A percentile compares a stretch with the other conserved stretches of the same genome.
These are phyloP conservation scores for Marasmarcha lunaedactyla DNA, from an alignment of 2,888 invertebrate genomes.

Conservation along the genomic window DNA sequence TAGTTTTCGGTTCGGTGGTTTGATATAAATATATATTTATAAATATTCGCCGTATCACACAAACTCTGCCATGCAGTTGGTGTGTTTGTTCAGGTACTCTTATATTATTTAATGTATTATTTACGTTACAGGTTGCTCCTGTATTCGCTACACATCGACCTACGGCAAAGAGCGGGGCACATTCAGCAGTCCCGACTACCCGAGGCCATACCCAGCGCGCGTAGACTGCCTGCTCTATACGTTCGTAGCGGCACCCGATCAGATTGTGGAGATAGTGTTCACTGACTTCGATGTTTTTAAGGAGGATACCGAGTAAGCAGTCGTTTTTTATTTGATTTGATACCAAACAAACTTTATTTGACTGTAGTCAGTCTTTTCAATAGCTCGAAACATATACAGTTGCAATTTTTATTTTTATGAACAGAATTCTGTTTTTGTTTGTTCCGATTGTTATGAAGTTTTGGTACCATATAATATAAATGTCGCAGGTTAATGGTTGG, in stretches of 20 bases:
- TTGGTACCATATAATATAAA: too few relatives aligned
- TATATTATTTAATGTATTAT: slow-evolving; percentile 7
- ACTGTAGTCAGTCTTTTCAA: too few relatives aligned
- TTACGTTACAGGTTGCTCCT: slow-evolving; percentile 83
- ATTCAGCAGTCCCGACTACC: slow-evolving; percentile 89
- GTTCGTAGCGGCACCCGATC: slow-evolving; percentile 82
- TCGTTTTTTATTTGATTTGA: slow-evolving; percentile 7
- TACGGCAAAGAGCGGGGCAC: slow-evolving; percentile 83
- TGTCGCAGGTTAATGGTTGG: too few relatives aligned
- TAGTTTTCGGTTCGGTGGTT: too few relatives aligned
- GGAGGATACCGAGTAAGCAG: slow-evolving; percentile 76
- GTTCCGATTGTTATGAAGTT: too few relatives aligned
- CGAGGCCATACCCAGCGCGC: slow-evolving; percentile 79
- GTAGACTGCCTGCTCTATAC: slow-evolving; percentile 89
- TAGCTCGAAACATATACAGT: too few relatives aligned
- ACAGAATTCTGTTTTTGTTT: too few relatives aligned
- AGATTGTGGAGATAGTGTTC: slow-evolving; percentile 87
- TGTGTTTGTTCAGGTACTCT: not conserved
- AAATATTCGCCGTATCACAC: too few relatives aligned
- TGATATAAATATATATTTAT: too few relatives aligned
- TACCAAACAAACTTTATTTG: too few relatives aligned
- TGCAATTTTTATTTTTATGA: too few relatives aligned
- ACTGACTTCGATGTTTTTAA: slow-evolving; percentile 83
- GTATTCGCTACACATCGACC: slow-evolving; percentile 84
- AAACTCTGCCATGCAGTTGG: too few relatives aligned